Percentiles rank a stretch among this genome's conserved stretches.
Evolutionary conservation across 2,797 vertebrate genomes (phyloP).

Genomic region (Labroides dimidiatus): DNA sequence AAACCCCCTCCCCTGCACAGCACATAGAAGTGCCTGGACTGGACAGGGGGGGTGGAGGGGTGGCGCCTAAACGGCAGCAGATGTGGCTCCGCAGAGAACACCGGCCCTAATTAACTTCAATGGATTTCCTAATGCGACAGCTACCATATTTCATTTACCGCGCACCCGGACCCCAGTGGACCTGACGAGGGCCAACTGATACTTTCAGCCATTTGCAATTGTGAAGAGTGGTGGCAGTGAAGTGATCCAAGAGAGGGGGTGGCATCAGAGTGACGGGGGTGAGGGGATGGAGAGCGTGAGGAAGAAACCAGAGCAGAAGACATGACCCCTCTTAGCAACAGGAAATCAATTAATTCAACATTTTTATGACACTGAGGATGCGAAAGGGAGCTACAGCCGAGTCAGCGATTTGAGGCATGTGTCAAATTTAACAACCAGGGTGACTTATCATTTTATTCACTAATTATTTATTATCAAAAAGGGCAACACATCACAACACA

Average conservation of each 20-base stretch:
- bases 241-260: conserved; percentile 25
- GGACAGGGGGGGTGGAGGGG: conserved; percentile 72
- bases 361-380: conserved; percentile 69
- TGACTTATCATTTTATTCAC: conserved; percentile 24
- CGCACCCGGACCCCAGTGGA: conserved; percentile 81
- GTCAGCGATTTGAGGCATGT: conserved; percentile 59
- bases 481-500: too few relatives aligned
- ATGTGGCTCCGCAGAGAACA: conserved; percentile 85
- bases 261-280: conserved; percentile 14
- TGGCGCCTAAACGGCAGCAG: conserved; percentile 88
- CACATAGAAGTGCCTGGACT: conserved; percentile 72
- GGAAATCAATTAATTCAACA: conserved; percentile 87
- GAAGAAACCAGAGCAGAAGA: conserved; percentile 78
- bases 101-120: conserved; percentile 85
- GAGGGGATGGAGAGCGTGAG: conserved; percentile 26
- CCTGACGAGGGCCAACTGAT: conserved; percentile 78
- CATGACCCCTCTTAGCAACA: conserved; percentile 76
- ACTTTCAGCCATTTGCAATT: conserved; percentile 67
- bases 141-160: conserved; percentile 86
- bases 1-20: conserved; percentile 43
- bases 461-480: too few relatives aligned
- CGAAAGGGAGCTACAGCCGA: conserved; percentile 60
- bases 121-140: conserved; percentile 83
- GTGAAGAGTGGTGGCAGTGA: conserved; percentile 29
- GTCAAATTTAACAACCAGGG: conserved; percentile 18